These are phyloP conservation scores for Rhogogaster chlorosoma DNA, from an alignment of 2,888 invertebrate genomes.

Conservation along the genomic window DNA sequence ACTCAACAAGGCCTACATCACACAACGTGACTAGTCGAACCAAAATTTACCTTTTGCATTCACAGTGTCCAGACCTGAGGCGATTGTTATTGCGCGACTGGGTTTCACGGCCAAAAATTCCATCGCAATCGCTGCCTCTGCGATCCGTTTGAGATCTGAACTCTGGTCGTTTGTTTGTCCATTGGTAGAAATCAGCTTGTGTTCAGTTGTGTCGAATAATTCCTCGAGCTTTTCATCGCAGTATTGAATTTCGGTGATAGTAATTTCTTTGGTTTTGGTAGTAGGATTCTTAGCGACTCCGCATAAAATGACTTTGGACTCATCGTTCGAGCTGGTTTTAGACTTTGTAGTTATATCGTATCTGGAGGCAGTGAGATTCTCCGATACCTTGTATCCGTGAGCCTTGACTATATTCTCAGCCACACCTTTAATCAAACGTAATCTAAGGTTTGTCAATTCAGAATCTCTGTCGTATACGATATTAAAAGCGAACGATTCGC, in stretches of 20 bases:
- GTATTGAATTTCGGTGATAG: constrained; percentile 79
- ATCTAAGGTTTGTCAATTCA: constrained; percentile 73
- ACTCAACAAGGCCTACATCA: neutral
- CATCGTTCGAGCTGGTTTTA: constrained; percentile 67
- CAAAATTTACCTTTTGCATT: constrained; percentile 79
- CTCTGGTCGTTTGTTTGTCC: constrained; percentile 79
- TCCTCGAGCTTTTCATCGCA: constrained; percentile 65
- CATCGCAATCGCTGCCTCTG: constrained; percentile 84
- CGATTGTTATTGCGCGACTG: constrained; percentile 81
- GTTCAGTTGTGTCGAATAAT: constrained; percentile 78
- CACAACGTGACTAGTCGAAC: constrained; percentile 12
- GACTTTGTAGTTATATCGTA: constrained; percentile 78
- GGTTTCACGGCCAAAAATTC: constrained; percentile 86
- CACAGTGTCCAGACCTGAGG: constrained; percentile 76
- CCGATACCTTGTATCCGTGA: constrained; percentile 66
- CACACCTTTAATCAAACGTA: constrained; percentile 73
- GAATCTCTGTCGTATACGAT: constrained; percentile 67
- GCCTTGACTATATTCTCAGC: constrained; percentile 72
- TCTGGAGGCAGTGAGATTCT: constrained; percentile 70
- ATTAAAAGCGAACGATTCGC: constrained; percentile 60
- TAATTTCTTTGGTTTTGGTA: constrained; percentile 80
- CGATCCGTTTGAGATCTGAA: constrained; percentile 81
- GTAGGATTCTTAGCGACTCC: constrained; percentile 82
- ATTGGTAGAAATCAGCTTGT: constrained; percentile 83
- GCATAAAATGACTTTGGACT: constrained; percentile 77